These are phyloP conservation scores for Halcyon badia DNA, from an alignment of 2,797 vertebrate species.

Conservation along the genomic window DNA sequence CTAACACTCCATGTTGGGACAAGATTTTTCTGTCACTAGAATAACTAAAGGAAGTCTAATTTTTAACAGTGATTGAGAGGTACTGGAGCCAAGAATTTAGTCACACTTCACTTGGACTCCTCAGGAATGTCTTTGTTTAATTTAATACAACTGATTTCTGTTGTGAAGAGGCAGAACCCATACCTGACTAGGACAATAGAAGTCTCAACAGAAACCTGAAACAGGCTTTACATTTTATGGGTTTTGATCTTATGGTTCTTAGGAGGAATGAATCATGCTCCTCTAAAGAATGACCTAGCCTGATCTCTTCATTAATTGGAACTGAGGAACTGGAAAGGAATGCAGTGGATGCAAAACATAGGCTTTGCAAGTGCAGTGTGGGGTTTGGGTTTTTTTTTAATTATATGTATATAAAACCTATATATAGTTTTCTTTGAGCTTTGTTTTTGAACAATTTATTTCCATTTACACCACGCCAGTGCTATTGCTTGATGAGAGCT, in stretches of 20 bases:
- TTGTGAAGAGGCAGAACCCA: constrained; percentile 43
- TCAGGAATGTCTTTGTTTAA: constrained; percentile 79
- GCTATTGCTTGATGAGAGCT: not conserved
- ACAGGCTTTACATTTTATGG: constrained; percentile 43
- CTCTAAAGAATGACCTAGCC: not conserved
- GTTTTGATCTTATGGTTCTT: constrained; percentile 36
- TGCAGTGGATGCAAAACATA: not conserved
- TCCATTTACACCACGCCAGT: not conserved
- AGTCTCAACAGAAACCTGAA: constrained; percentile 70
- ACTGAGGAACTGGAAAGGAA: constrained; percentile 2
- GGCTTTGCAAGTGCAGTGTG: not conserved
- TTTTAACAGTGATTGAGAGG: constrained; percentile 75
- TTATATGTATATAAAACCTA: no score
- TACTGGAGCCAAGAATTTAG: constrained; percentile 78
- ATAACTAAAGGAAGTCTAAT: constrained; percentile 59
- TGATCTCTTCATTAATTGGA: constrained; percentile 7
- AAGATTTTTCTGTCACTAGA: constrained; percentile 38
- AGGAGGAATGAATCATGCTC: constrained; percentile 53
- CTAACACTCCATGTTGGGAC: constrained; percentile 63
- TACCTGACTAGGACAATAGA: constrained; percentile 69
- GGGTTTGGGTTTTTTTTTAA: not conserved
- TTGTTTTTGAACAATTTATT: not conserved
- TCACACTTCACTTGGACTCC: constrained; percentile 72
- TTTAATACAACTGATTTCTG: constrained; percentile 61
- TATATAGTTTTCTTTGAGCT: not conserved